A percentile compares a stretch with the other conserved stretches of the same genome.
Evolutionary conservation across 2,888 invertebrate species (phyloP).

Genomic region (Globia sparganii): DNA sequence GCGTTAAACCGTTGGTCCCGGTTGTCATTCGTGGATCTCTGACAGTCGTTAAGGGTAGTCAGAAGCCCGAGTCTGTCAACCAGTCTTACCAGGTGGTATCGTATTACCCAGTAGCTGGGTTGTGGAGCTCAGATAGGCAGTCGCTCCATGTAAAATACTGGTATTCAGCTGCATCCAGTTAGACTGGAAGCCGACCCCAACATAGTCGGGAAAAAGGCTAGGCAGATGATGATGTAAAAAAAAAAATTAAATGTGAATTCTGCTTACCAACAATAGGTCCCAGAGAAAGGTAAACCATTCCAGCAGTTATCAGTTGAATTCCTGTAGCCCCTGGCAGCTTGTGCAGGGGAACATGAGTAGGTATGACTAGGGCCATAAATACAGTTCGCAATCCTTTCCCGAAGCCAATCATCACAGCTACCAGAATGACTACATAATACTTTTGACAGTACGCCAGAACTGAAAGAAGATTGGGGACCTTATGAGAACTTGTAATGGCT

Average conservation of each 20-base stretch:
- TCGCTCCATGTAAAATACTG: too few species aligned
- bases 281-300: conserved; percentile 90
- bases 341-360: conserved; percentile 92
- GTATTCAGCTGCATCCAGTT: too few species aligned
- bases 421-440: conserved; percentile 89
- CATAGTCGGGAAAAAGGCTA: too few species aligned
- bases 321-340: conserved; percentile 93
- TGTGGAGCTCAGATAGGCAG: too few species aligned
- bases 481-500: neutral
- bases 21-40: too few species aligned
- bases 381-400: conserved; percentile 93
- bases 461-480: conserved; percentile 73
- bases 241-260: neutral
- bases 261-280: conserved; percentile 92
- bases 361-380: conserved; percentile 94
- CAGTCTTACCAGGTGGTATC: too few species aligned
- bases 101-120: too few species aligned
- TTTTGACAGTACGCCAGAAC: conserved; percentile 91
- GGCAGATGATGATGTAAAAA: too few species aligned
- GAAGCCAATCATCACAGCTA: conserved; percentile 92
- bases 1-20: too few species aligned
- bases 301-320: conserved; percentile 92
- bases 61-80: too few species aligned
- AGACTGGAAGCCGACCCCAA: too few species aligned
- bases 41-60: too few species aligned